These are phyloP conservation scores for Dioctria rufipes DNA, from an alignment of 2,888 invertebrate genomes.

Conservation along the genomic window DNA sequence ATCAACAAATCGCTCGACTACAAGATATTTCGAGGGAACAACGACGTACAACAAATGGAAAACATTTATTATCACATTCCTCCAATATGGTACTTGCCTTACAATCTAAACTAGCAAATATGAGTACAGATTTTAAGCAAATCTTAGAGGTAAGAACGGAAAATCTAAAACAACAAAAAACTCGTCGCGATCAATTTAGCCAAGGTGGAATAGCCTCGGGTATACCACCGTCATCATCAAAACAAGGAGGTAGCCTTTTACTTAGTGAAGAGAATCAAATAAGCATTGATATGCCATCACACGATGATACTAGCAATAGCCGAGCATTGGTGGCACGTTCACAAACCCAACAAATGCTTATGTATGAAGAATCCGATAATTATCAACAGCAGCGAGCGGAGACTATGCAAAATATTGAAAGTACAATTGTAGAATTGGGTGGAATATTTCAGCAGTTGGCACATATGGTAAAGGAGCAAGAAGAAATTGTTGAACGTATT, in stretches of 20 bases:
- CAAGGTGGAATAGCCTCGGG: slow-evolving; percentile 77
- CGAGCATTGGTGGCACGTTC: slow-evolving; percentile 61
- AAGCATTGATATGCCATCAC: slow-evolving; percentile 85
- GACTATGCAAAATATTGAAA: slow-evolving; percentile 99
- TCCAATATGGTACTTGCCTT: slow-evolving; percentile 93
- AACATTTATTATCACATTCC: slow-evolving; percentile 91
- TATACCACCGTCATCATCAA: slow-evolving; percentile 76
- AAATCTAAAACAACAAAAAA: slow-evolving; percentile 96
- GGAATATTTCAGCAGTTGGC: slow-evolving; percentile 97
- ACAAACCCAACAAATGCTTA: slow-evolving; percentile 77
- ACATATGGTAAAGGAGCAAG: slow-evolving; percentile 88
- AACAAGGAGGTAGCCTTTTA: slow-evolving; percentile 70
- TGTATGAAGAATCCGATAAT: slow-evolving; percentile 89
- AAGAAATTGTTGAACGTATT: slow-evolving; percentile 98
- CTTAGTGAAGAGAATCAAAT: slow-evolving; percentile 78
- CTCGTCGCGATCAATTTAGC: slow-evolving; percentile 85
- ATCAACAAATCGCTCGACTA: slow-evolving; percentile 95
- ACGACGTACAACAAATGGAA: slow-evolving; percentile 75
- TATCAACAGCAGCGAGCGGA: slow-evolving; percentile 95
- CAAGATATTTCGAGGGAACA: slow-evolving; percentile 87
- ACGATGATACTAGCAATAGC: slow-evolving; percentile 27
- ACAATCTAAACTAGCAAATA: slow-evolving; percentile 94
- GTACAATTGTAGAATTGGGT: slow-evolving; percentile 98
- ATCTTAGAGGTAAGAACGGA: slow-evolving; percentile 98
- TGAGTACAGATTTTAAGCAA: slow-evolving; percentile 98